Conservation (phyloP, 2,888 invertebrate species). For the Drosophila imparisetae region DNA sequence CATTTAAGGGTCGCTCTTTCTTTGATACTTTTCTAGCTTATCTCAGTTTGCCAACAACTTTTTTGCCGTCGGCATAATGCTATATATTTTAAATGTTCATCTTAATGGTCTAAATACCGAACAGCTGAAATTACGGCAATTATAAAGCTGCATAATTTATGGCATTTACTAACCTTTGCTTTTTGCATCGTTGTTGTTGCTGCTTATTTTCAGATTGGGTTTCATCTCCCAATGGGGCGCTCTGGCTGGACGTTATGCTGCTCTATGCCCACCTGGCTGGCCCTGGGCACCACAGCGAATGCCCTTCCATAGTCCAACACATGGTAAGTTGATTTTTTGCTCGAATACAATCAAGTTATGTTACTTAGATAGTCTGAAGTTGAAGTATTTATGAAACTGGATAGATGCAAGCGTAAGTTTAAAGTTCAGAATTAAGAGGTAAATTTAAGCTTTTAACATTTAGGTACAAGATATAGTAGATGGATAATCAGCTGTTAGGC, state of each 20-base stretch:
- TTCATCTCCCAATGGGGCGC: slow-evolving; percentile 93
- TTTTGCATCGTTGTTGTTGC: slow-evolving; percentile 4
- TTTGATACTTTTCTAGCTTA: slow-evolving; percentile 15
- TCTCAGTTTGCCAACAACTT: slow-evolving; percentile 35
- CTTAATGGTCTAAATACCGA: slow-evolving; percentile 31
- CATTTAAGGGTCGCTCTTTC: slow-evolving; percentile 67
- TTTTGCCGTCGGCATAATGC: slow-evolving; percentile 58
- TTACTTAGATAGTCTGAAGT: neutral
- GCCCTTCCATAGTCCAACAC: slow-evolving; percentile 87
- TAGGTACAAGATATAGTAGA: neutral
- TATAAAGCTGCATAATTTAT: slow-evolving; percentile 55
- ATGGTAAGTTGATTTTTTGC: slow-evolving; percentile 86
- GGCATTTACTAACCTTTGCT: slow-evolving; percentile 44
- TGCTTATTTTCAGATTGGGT: slow-evolving; percentile 88
- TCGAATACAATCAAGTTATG: neutral
- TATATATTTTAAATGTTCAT: slow-evolving; percentile 26
- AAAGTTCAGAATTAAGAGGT: neutral
- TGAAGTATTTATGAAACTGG: neutral
- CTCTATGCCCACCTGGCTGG: slow-evolving; percentile 88
- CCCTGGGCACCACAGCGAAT: slow-evolving; percentile 87
- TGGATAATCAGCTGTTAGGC: neutral
- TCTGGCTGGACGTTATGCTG: slow-evolving; percentile 90
- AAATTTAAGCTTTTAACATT: neutral
- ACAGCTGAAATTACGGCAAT: slow-evolving; percentile 45
- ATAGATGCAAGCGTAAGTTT: neutral